These are phyloP conservation scores for Diacarnus erythraeanus DNA, from an alignment of 37 sponge, comb jelly and placozoan species.

Conservation along the genomic window DNA sequence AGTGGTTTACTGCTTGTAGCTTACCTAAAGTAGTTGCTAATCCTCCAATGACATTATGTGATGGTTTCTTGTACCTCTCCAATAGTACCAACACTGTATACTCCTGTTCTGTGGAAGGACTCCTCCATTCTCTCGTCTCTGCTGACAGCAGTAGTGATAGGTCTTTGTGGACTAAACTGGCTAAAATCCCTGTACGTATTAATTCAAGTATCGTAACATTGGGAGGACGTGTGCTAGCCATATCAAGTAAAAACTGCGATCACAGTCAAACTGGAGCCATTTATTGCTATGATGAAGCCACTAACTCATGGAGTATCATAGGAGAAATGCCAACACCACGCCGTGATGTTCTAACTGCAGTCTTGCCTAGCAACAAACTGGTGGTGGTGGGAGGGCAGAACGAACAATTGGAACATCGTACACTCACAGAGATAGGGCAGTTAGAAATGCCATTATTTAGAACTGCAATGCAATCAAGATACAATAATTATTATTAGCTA, in stretches of 20 bases:
- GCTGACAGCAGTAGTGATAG: background rate
- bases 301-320: slow-evolving; percentile 13
- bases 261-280: background rate
- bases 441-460: too few relatives aligned
- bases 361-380: slow-evolving; percentile 2
- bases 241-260: background rate
- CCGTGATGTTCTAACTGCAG: background rate
- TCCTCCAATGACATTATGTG: background rate
- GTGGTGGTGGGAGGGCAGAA: slow-evolving; percentile 5
- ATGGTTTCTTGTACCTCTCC: background rate
- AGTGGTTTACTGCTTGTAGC: slow-evolving; percentile 7
- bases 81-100: background rate
- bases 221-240: background rate
- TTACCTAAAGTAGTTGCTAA: background rate
- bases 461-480: too few relatives aligned
- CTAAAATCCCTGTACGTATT: background rate
- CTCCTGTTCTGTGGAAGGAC: background rate
- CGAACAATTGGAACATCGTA: too few relatives aligned
- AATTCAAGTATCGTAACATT: background rate
- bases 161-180: background rate
- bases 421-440: too few relatives aligned
- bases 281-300: background rate
- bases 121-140: background rate
- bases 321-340: background rate
- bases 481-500: too few relatives aligned